Conservation (phyloP, 2,113 vertebrate species). For the Pavo muticus region DNA sequence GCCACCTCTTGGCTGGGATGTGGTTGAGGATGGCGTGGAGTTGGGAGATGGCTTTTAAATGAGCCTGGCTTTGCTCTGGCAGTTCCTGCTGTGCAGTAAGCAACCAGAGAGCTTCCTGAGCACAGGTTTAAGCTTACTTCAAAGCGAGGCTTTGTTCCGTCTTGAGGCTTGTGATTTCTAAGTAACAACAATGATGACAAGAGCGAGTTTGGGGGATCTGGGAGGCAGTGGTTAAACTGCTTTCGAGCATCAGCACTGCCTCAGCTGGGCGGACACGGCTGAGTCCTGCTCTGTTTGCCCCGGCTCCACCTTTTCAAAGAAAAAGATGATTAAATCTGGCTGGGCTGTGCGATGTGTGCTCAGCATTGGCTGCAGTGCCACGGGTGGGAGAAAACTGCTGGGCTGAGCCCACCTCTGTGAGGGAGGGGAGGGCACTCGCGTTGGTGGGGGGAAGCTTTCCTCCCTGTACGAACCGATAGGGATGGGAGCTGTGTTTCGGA, state of each 20-base stretch:
- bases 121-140: background rate
- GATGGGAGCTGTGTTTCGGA: background rate
- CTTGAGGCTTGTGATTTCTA: background rate
- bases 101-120: background rate
- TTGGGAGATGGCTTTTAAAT: background rate
- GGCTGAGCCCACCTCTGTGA: background rate
- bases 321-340: background rate
- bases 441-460: background rate
- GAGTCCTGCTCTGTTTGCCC: background rate
- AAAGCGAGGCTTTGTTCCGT: background rate
- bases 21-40: background rate
- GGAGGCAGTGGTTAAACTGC: background rate
- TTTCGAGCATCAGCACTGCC: background rate
- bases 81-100: background rate
- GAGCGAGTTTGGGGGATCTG: background rate
- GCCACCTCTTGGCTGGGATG: background rate
- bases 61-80: background rate
- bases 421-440: background rate
- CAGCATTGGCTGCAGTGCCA: background rate
- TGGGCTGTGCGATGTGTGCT: background rate
- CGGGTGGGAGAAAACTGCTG: too few relatives aligned
- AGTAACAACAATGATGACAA: background rate
- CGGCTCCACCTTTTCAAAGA: background rate
- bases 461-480: fast-evolving
- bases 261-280: background rate